Evolutionary conservation across 2,113 vertebrate species (phyloP).

Genomic region (Bujurquina vittata): DNA sequence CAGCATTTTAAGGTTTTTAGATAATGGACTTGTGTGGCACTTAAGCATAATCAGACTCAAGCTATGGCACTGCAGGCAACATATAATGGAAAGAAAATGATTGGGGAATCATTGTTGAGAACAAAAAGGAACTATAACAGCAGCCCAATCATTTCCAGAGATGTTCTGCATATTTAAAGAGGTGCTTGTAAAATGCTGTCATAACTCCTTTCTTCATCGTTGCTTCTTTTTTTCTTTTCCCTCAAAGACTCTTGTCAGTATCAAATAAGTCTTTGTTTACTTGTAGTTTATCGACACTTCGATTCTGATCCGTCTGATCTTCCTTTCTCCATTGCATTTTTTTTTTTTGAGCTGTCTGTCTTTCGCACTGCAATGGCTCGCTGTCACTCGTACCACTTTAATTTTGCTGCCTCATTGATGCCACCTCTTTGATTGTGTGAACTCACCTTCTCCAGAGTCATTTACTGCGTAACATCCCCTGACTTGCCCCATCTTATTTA

Average conservation of each 20-base stretch:
- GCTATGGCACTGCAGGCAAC: background rate
- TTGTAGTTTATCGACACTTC: conserved; percentile 26
- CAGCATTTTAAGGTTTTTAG: background rate
- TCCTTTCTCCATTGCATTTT: background rate
- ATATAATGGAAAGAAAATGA: background rate
- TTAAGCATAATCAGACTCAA: background rate
- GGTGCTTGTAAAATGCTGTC: conserved; percentile 10
- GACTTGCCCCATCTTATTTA: background rate
- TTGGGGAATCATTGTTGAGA: conserved; percentile 15
- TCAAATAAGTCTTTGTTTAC: conserved; percentile 36
- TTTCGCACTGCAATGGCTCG: conserved; percentile 5
- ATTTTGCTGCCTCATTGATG: conserved; percentile 7
- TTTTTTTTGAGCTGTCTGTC: conserved; percentile 8
- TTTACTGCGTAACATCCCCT: conserved; percentile 14
- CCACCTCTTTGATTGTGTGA: conserved; percentile 30
- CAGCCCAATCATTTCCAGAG: background rate
- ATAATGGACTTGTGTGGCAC: background rate
- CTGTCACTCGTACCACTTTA: conserved; percentile 19
- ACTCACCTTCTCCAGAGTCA: conserved; percentile 8
- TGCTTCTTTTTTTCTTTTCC: background rate
- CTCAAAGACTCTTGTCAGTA: conserved; percentile 29
- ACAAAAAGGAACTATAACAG: conserved; percentile 6
- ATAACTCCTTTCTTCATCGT: background rate
- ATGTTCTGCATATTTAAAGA: conserved; percentile 31
- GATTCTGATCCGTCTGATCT: conserved; percentile 26